A percentile compares a stretch with the other conserved stretches of the same genome.
These are phyloP conservation scores for Odontocerum albicorne DNA, from an alignment of 2,888 invertebrate genomes.

Conservation along the genomic window DNA sequence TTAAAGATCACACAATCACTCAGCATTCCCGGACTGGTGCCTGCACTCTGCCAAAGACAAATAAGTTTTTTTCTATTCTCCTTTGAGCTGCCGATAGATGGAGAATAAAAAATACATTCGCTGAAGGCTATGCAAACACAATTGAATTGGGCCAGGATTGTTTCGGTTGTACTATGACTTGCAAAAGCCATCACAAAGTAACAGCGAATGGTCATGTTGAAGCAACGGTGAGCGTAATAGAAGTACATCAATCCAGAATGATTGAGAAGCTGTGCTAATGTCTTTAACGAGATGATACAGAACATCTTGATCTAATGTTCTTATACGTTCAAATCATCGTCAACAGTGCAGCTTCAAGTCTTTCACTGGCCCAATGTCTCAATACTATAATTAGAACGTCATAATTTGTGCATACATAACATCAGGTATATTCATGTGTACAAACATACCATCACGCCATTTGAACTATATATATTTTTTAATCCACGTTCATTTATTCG, in stretches of 20 bases:
- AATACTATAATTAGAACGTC: no score
- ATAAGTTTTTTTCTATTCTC: conserved; percentile 1
- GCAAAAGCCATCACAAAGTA: conserved; percentile 4
- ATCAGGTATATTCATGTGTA: no score
- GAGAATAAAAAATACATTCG: background rate
- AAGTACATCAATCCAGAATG: background rate
- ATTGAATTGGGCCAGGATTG: conserved; percentile 16
- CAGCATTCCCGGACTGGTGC: conserved; percentile 1
- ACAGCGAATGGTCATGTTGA: background rate
- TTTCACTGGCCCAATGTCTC: no score
- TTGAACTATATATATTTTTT: no score
- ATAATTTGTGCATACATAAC: no score
- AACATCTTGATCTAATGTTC: no score
- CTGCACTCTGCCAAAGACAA: conserved; percentile 1
- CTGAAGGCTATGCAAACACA: conserved; percentile 7
- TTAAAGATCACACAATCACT: conserved; percentile 10
- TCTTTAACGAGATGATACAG: background rate
- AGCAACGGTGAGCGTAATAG: background rate
- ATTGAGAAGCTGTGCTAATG: background rate
- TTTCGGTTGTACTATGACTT: conserved; percentile 8
- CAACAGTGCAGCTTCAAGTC: no score
- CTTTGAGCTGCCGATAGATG: background rate
- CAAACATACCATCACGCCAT: no score
- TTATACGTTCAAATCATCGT: no score
- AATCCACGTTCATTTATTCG: no score